Evolutionary conservation across 2,888 invertebrate genomes (phyloP).

Genomic region (Neoscelio sp.): DNA sequence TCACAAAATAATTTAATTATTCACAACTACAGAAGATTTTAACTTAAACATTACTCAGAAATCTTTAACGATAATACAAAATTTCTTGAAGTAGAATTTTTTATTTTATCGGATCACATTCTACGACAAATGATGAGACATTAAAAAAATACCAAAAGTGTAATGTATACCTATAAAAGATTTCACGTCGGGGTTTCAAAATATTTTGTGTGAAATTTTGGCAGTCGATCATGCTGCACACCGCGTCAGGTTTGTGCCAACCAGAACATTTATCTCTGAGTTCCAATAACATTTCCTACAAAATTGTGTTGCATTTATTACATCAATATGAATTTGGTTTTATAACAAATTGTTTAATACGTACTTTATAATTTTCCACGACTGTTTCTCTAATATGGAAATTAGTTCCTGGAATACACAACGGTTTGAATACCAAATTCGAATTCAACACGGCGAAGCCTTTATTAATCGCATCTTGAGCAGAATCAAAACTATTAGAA

Average conservation of each 20-base stretch:
- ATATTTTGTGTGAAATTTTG: no score
- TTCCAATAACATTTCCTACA: slow-evolving; percentile 62
- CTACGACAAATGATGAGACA: neutral
- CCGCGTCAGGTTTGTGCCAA: slow-evolving; percentile 74
- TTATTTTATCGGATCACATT: neutral
- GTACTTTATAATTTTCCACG: slow-evolving; percentile 67
- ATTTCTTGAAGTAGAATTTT: slow-evolving; percentile 7
- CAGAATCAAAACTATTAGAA: slow-evolving; percentile 72
- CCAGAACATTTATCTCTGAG: slow-evolving; percentile 69
- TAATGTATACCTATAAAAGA: slow-evolving; percentile 74
- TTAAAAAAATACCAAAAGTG: slow-evolving; percentile 16
- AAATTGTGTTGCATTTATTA: no score
- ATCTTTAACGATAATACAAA: no score
- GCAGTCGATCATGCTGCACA: slow-evolving; percentile 73
- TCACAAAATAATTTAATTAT: no score
- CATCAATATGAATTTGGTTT: slow-evolving; percentile 19
- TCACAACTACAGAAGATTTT: no score
- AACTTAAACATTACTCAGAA: no score
- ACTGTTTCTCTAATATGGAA: slow-evolving; percentile 68
- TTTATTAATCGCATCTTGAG: slow-evolving; percentile 61
- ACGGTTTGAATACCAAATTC: slow-evolving; percentile 33
- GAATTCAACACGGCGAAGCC: slow-evolving; percentile 66
- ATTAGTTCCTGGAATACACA: slow-evolving; percentile 72
- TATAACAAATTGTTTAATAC: slow-evolving; percentile 6
- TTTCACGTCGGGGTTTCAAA: slow-evolving; percentile 67